Evolutionary conservation across 1,140 invertebrate species (phyloP).

Genomic region (Penaeus vannamei): DNA sequence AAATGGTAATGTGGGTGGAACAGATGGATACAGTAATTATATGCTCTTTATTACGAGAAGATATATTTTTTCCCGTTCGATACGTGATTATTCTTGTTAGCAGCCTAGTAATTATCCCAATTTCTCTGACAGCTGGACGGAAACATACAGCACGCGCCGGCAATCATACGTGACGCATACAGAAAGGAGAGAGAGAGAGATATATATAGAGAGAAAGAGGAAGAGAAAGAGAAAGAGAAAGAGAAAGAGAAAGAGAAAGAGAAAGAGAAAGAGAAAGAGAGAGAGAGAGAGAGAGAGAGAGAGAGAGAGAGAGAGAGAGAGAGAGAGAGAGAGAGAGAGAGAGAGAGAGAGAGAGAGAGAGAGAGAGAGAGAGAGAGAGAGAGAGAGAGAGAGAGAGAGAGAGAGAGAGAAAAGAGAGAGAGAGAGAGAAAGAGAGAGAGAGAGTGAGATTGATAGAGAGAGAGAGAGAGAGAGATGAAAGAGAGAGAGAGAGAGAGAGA

Average conservation of each 20-base stretch:
- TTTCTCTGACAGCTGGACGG: too few species aligned
- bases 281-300: not conserved
- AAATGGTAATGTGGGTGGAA: too few species aligned
- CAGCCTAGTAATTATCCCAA: too few species aligned
- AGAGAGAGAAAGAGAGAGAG: not conserved
- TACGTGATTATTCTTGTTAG: too few species aligned
- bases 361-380: not conserved
- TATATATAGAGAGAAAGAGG: not conserved
- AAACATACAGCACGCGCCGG: too few species aligned
- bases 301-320: not conserved
- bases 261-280: not conserved
- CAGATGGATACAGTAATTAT: too few species aligned
- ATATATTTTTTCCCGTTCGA: too few species aligned
- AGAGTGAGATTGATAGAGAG: not conserved
- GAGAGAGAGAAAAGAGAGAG: too few species aligned
- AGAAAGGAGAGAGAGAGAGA: not conserved
- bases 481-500: not conserved
- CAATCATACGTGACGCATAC: not conserved
- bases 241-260: not conserved
- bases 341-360: slow-evolving; percentile 21
- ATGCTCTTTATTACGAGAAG: too few species aligned
- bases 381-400: too few species aligned
- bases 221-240: not conserved
- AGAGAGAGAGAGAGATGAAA: not conserved
- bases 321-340: not conserved